These are phyloP conservation scores for Elephas maximus DNA, from an alignment of 2,113 vertebrate species.

Conservation along the genomic window DNA sequence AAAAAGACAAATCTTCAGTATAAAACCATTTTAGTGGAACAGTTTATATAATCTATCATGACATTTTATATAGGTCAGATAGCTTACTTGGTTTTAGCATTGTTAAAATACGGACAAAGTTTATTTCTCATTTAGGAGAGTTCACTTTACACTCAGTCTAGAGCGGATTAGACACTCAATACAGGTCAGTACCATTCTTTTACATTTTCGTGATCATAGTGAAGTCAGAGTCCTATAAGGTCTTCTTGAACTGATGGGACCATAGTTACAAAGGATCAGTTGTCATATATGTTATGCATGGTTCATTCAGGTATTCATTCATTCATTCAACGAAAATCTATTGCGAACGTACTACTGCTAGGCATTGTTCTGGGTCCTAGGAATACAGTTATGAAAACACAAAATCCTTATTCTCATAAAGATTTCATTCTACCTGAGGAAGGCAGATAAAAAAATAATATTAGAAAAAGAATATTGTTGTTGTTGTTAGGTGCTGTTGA, in stretches of 20 bases:
- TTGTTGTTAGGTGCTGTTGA: too few relatives aligned
- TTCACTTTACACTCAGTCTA: not conserved
- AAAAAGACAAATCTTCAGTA: not conserved
- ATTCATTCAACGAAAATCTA: constrained; percentile 9
- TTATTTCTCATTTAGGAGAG: not conserved
- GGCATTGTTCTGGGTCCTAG: not conserved
- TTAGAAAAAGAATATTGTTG: not conserved
- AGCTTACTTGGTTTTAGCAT: constrained; percentile 1
- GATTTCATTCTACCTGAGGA: constrained; percentile 2
- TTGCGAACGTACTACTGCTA: not conserved
- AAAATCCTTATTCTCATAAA: not conserved
- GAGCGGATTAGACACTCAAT: not conserved
- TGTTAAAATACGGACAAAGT: not conserved
- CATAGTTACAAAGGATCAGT: not conserved
- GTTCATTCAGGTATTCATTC: not conserved
- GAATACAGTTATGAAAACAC: not conserved
- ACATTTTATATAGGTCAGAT: not conserved
- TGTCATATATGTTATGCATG: too few relatives aligned
- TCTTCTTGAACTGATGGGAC: not conserved
- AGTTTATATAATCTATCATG: not conserved
- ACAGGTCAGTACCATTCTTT: not conserved
- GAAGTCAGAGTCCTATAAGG: not conserved
- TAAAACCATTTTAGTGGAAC: not conserved
- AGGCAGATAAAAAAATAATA: not conserved
- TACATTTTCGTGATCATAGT: not conserved